Percentiles rank a stretch among this genome's conserved stretches.
Conservation (phyloP, 2,797 vertebrate genomes). For the Sebastes vulpes region DNA sequence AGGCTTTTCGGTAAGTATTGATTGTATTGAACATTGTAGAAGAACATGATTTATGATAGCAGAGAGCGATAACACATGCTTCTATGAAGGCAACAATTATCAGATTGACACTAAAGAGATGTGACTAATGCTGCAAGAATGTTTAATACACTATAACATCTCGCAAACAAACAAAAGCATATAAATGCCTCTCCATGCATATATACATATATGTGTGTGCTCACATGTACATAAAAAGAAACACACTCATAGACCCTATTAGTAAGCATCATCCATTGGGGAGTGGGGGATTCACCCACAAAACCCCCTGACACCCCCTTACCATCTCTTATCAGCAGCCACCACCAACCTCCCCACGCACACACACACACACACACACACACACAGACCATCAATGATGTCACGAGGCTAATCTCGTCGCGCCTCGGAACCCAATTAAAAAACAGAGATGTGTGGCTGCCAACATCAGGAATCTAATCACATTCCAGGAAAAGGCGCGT, state of each 20-base stretch:
- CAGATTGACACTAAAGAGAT: constrained; percentile 26
- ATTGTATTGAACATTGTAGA: background rate
- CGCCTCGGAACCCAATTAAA: constrained; percentile 87
- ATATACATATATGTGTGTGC: background rate
- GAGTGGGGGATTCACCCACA: constrained; percentile 48
- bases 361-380: constrained; percentile 51
- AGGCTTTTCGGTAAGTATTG: background rate
- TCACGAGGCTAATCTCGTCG: constrained; percentile 84
- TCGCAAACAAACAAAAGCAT: constrained; percentile 35
- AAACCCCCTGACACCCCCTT: constrained; percentile 58
- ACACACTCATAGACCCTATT: constrained; percentile 53
- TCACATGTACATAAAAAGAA: background rate
- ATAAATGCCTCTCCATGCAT: background rate
- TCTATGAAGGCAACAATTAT: background rate
- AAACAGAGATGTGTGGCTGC: constrained; percentile 85
- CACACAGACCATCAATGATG: constrained; percentile 79
- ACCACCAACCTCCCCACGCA: constrained; percentile 65
- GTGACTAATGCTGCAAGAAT: constrained; percentile 30
- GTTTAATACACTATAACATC: constrained; percentile 4
- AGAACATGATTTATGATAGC: background rate
- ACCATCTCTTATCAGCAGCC: constrained; percentile 80
- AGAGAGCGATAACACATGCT: background rate
- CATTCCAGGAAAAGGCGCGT: constrained; percentile 84
- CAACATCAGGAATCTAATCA: constrained; percentile 88
- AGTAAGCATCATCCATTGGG: constrained; percentile 64